These are phyloP conservation scores for Troides aeacus DNA, from an alignment of 2,888 invertebrate genomes.

Conservation along the genomic window DNA sequence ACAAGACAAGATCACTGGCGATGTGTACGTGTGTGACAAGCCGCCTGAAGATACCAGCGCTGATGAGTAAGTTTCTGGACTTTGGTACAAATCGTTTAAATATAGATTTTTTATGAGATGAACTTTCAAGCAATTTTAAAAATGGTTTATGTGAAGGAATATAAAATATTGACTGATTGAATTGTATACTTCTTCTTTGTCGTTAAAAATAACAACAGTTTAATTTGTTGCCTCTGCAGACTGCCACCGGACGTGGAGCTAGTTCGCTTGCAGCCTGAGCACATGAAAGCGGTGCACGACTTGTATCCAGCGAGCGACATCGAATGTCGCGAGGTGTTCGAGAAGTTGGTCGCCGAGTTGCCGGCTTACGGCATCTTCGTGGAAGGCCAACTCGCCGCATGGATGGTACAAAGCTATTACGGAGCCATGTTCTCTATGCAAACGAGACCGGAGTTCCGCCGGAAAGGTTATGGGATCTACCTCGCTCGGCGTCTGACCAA, in stretches of 20 bases:
- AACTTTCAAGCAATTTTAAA: too few species aligned
- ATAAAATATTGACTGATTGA: too few species aligned
- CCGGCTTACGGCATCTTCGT: conserved; percentile 91
- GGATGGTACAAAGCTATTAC: conserved; percentile 95
- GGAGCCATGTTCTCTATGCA: conserved; percentile 97
- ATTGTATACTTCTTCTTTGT: too few species aligned
- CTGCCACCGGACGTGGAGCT: conserved; percentile 86
- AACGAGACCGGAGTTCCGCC: conserved; percentile 87
- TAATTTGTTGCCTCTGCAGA: conserved; percentile 45
- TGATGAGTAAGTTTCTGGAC: conserved; percentile 76
- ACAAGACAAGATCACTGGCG: conserved; percentile 89
- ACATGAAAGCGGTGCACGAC: conserved; percentile 91
- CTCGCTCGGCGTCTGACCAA: conserved; percentile 84
- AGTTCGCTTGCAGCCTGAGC: conserved; percentile 86
- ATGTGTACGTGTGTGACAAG: conserved; percentile 87
- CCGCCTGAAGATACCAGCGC: conserved; percentile 79
- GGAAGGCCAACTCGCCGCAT: conserved; percentile 88
- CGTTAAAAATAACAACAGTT: background rate
- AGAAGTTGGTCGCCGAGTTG: conserved; percentile 87
- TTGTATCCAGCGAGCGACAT: conserved; percentile 93
- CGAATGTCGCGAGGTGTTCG: conserved; percentile 91
- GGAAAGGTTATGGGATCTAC: conserved; percentile 87
- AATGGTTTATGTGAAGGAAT: too few species aligned
- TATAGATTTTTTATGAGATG: too few species aligned
- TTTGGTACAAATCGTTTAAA: background rate